phyloP scores from a whole-genome alignment of 1,140 invertebrate species.

The Dolichoris vasculosae region DNA sequence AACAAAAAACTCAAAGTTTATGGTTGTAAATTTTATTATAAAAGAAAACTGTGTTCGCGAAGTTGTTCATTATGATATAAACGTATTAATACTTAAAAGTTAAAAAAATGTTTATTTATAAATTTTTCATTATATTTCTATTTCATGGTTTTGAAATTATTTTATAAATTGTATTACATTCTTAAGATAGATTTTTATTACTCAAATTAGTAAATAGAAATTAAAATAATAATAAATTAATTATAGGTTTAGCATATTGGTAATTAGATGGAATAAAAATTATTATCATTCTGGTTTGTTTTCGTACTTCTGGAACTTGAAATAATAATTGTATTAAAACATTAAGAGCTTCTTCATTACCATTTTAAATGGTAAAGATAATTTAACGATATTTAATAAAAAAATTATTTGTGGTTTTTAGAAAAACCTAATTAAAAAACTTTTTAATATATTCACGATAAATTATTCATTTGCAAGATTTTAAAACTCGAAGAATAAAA shows the following conservation, averaged over 20 bases:
- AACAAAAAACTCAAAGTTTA: no score
- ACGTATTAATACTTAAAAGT: no score
- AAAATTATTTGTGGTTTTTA: conserved; percentile 1
- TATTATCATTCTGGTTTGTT: background rate
- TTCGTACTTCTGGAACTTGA: background rate
- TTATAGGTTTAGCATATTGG: background rate
- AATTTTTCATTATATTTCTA: no score
- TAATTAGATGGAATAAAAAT: background rate
- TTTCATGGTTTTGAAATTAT: no score
- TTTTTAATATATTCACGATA: background rate
- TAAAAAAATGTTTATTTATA: no score
- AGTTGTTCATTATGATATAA: no score
- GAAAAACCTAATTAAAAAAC: background rate
- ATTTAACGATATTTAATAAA: background rate
- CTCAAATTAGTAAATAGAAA: background rate
- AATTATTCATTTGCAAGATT: background rate
- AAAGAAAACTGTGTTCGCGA: no score
- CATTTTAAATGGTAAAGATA: background rate
- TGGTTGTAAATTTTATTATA: no score
- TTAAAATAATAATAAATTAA: background rate
- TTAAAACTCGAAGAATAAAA: background rate
- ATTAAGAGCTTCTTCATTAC: background rate
- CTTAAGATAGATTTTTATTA: no score
- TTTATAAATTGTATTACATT: no score
- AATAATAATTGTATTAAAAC: background rate